These are phyloP conservation scores for Oncorhynchus clarkii DNA, from an alignment of 2,113 vertebrate species.

Conservation along the genomic window DNA sequence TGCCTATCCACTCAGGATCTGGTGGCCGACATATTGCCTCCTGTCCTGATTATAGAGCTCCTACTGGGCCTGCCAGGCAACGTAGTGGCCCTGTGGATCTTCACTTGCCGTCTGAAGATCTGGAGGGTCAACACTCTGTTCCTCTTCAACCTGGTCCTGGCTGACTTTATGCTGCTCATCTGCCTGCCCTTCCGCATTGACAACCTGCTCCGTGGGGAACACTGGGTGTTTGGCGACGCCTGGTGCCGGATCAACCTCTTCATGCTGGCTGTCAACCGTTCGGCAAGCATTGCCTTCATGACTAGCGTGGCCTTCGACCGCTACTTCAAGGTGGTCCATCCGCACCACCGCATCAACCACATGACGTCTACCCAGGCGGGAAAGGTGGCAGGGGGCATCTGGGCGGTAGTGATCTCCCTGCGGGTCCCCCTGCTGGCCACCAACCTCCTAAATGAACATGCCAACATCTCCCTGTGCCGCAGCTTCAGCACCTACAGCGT, in stretches of 20 bases:
- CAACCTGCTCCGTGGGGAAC: constrained; percentile 52
- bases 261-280: constrained; percentile 71
- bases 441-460: constrained; percentile 34
- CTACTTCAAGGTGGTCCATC: constrained; percentile 75
- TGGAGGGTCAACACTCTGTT: constrained; percentile 70
- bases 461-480: constrained; percentile 59
- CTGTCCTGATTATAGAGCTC: constrained; percentile 64
- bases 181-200: constrained; percentile 72
- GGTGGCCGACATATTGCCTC: constrained; percentile 58
- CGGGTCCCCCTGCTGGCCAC: constrained; percentile 66
- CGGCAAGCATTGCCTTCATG: constrained; percentile 72
- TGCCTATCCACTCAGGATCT: constrained; percentile 11
- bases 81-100: constrained; percentile 69
- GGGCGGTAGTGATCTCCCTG: constrained; percentile 61
- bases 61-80: constrained; percentile 70
- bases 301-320: constrained; percentile 70
- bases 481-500: constrained; percentile 61
- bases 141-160: constrained; percentile 71
- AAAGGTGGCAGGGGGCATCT: constrained; percentile 39
- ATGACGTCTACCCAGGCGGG: constrained; percentile 47
- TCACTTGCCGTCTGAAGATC: constrained; percentile 62
- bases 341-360: constrained; percentile 63
- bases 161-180: constrained; percentile 69
- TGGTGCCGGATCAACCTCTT: constrained; percentile 70
- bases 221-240: constrained; percentile 65